Base-by-base conservation (phyloP, 2,113 vertebrate genomes). In the Suncus etruscus region DNA sequence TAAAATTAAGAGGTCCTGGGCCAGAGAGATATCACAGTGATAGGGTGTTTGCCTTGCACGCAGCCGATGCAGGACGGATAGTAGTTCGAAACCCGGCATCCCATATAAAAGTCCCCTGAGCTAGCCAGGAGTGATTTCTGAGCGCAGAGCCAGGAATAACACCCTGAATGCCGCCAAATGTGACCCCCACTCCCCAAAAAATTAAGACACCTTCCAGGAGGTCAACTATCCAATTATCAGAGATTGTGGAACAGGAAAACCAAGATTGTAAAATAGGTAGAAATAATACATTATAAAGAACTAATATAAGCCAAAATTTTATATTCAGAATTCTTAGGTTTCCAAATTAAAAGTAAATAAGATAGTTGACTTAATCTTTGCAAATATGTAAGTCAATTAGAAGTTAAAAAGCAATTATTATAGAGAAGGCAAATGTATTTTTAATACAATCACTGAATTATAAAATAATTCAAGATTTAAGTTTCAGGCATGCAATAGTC, bases 151-250 rank as follows among this genome's bases (percentile, higher is more conserved):
- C 3, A 39, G 39, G 39, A 39, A 5, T 39, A 39, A 39, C 39
- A 3, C 39, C 39, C 39, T 39, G 39, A 39, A 39, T 39, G 39
- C 39, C 39, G 39, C 39, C 39, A 39, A 39, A 5, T 39, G 39
- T 39, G 39, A 39, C 39, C 39, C 39, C 39, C 39, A 39, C n/a
- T 3, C 39, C 39, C 39, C 39, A 39, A 39, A 39, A 39, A 3
- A 39, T 39, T 39, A 39, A 39, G 39, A 5, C 39, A n/a, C 18
- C 15, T 78, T 70, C 22, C 5, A 82, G 10, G 1, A 87, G 29
- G 11, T 61, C 11, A 16, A 70, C n/a, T 61, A 82, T 25, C 74
- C 83, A 93, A 79, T 85, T 50, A 66, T n/a, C n/a, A 77, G 29
- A 45, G 90, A 74, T 39, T 85, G 3, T 7, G 47, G 27, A 54